Conservation (phyloP, 30 jellyfish, hydroid and myxozoan species). For the Chrysaora quinquecirrha region DNA sequence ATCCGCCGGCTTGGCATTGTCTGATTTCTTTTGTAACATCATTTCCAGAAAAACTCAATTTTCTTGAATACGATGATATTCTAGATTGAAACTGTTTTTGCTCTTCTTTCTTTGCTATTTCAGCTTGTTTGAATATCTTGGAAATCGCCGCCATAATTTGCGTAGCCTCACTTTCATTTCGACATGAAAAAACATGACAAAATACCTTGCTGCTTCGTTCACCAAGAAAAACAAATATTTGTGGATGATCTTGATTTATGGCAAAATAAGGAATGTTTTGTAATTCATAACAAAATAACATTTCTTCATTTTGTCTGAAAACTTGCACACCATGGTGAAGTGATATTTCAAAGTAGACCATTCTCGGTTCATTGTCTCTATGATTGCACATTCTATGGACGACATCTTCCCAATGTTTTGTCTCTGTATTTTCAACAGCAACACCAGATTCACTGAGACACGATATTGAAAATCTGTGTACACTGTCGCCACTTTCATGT, state of each 20-base stretch:
- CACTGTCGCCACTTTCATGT: not conserved
- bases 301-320: not conserved
- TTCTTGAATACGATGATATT: not conserved
- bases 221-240: conserved; percentile 20
- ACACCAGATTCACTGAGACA: not conserved
- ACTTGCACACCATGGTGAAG: conserved; percentile 15
- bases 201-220: not conserved
- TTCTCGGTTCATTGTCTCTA: not conserved
- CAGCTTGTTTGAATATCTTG: not conserved
- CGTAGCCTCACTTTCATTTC: conserved; percentile 21
- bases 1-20: not conserved
- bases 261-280: conserved; percentile 11
- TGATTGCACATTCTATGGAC: not conserved
- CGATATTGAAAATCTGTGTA: not conserved
- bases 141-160: conserved; percentile 4
- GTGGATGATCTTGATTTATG: conserved; percentile 12
- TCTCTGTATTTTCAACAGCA: not conserved
- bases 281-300: not conserved
- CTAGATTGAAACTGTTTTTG: not conserved
- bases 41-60: no score
- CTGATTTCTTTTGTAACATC: not conserved
- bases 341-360: not conserved
- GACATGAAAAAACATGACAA: conserved; percentile 24
- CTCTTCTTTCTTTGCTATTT: conserved; percentile 4
- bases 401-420: not conserved